Base-by-base conservation (phyloP, 1,140 invertebrate species). In the Mycetomoellerius zeteki region DNA sequence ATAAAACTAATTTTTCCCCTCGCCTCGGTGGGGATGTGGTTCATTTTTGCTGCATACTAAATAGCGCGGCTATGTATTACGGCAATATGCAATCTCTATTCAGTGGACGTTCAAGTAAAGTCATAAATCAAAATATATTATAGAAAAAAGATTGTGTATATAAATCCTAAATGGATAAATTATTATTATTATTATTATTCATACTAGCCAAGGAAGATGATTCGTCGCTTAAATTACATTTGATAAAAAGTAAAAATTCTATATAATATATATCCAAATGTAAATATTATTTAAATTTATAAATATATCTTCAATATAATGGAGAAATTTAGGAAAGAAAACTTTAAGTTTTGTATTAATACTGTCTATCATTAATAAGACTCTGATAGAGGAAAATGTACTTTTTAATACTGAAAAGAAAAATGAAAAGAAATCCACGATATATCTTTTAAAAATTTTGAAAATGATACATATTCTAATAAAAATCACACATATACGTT, bases 31-130 rank as follows among this genome's bases (percentile, higher is more conserved):
- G 5, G 19, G 47, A 64, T 52, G 82, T 58, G 89, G 27, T 90
- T 90, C 89, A 90, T 90, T 90, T 88, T 90, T 89, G 50, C 60
- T 84, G 89, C 89, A 90, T 90, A 90, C 89, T 90, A 90, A 90
- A 90, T 90, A 84, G 56, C 69, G 56, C 54, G 33, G n/a, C 76
- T 67, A 60, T 37, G 27, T 73, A 73, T 75, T 84, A 75, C 80
- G 69, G 50, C 52, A 52, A 24, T 75, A 73, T 73, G 69, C 37
- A 84, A 73, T 75, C 58, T 60, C 80, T 73, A 84, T 84, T 75
- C 80, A 84, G 8, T 56, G 56, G 8, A 37, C 69, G 54, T 84
- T 50, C 37, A 56, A 50, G 19, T 8, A 60, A 21, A 84, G 43
- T 47, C 58, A 43, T 75, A 75, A 84, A 75, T 84, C 14, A 24